Conservation (phyloP, 2,888 invertebrate species). For the Campoplex capitator region DNA sequence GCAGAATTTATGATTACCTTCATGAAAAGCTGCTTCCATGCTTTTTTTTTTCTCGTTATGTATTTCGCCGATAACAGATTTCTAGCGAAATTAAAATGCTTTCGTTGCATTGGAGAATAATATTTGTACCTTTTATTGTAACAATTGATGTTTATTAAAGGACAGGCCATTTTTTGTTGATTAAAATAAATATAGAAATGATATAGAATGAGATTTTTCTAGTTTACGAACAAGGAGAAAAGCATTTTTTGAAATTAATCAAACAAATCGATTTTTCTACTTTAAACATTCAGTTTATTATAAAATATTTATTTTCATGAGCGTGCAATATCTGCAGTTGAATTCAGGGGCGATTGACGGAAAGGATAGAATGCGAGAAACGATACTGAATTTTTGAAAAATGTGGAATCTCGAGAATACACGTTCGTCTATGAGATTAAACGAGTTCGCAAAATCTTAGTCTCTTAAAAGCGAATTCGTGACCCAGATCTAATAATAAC, state of each 20-base stretch:
- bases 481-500: conserved; percentile 7
- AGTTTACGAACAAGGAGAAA: too few relatives aligned
- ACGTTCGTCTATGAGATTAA: background rate
- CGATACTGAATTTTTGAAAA: background rate
- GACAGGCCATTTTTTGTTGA: too few relatives aligned
- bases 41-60: background rate
- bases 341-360: background rate
- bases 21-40: background rate
- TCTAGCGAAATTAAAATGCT: background rate
- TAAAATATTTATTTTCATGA: background rate
- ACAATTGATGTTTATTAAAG: too few relatives aligned
- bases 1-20: background rate
- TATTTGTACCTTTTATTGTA: too few relatives aligned
- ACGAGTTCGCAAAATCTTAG: background rate
- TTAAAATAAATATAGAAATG: too few relatives aligned
- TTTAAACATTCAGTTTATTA: background rate
- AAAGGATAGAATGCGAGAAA: background rate
- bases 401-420: background rate
- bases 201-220: too few relatives aligned
- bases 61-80: background rate
- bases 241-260: too few relatives aligned
- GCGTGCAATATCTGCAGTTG: background rate
- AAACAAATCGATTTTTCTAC: too few relatives aligned
- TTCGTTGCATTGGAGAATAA: too few relatives aligned
- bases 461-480: background rate